Conservation (phyloP, 2,113 vertebrate genomes). For the Oplegnathus fasciatus region DNA sequence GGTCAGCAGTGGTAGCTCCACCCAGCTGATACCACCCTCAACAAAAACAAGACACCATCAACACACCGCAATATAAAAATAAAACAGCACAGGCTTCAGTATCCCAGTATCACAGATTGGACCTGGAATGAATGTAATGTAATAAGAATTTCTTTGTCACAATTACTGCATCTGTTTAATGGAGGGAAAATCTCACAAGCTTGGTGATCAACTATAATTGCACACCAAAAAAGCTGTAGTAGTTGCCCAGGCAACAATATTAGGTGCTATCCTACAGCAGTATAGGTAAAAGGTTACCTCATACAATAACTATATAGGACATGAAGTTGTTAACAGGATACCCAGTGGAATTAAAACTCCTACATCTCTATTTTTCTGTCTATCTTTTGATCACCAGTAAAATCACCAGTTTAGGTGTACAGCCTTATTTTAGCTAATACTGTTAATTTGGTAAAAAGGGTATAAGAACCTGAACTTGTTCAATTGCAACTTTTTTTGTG, state of each 20-base stretch:
- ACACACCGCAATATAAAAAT: not conserved
- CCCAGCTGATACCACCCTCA: not conserved
- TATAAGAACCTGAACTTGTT: no score
- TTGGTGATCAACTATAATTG: not conserved
- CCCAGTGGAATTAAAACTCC: not conserved
- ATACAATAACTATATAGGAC: not conserved
- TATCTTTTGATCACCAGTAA: not conserved
- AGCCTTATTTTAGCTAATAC: no score
- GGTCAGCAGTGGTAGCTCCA: not conserved
- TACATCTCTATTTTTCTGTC: not conserved
- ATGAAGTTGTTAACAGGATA: not conserved
- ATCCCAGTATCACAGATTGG: not conserved
- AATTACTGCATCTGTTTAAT: conserved; percentile 2
- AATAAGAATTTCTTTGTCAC: not conserved
- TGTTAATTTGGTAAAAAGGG: not conserved
- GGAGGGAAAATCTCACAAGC: not conserved
- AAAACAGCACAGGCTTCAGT: not conserved
- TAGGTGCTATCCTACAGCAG: not conserved
- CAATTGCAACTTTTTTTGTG: not conserved
- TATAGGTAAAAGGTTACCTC: not conserved
- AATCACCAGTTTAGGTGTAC: not conserved
- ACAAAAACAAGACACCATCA: conserved; percentile 1
- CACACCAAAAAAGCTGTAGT: not conserved
- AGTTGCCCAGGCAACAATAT: not conserved
- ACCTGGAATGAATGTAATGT: not conserved